Conservation (phyloP, 2,888 invertebrate species). For the Hydrotaea diabolus region DNA sequence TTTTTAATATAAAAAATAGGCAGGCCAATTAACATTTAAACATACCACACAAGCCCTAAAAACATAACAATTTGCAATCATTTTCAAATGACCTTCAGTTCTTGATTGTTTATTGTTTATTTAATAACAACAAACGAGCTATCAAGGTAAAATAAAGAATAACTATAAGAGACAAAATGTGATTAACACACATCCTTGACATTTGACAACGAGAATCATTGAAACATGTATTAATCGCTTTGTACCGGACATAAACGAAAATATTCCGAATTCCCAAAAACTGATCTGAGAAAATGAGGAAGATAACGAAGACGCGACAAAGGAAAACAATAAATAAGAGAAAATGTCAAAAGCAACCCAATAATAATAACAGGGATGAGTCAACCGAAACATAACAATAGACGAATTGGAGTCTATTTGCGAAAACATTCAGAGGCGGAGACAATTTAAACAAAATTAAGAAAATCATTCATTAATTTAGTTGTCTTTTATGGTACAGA, state of each 20-base stretch:
- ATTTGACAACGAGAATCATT: slow-evolving; percentile 23
- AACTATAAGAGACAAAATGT: neutral
- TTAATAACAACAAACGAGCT: slow-evolving; percentile 27
- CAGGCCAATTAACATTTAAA: too few relatives aligned
- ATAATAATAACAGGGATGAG: slow-evolving; percentile 51
- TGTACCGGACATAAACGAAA: neutral
- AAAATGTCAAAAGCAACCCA: neutral
- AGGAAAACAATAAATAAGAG: neutral
- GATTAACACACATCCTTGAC: slow-evolving; percentile 56
- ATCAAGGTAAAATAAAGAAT: neutral
- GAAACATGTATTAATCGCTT: neutral
- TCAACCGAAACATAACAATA: slow-evolving; percentile 47
- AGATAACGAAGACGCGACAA: slow-evolving; percentile 30
- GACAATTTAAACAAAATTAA: slow-evolving; percentile 19
- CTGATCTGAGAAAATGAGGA: slow-evolving; percentile 20
- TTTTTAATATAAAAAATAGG: too few relatives aligned
- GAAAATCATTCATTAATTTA: neutral
- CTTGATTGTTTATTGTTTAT: slow-evolving; percentile 62
- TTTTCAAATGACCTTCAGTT: slow-evolving; percentile 53
- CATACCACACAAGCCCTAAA: too few relatives aligned
- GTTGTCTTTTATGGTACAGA: neutral
- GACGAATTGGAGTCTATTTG: slow-evolving; percentile 48
- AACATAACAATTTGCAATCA: neutral
- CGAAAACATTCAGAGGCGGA: neutral
- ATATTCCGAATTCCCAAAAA: neutral